phyloP scores from a whole-genome alignment of 2,113 vertebrate species.

The Phoxinus phoxinus region DNA sequence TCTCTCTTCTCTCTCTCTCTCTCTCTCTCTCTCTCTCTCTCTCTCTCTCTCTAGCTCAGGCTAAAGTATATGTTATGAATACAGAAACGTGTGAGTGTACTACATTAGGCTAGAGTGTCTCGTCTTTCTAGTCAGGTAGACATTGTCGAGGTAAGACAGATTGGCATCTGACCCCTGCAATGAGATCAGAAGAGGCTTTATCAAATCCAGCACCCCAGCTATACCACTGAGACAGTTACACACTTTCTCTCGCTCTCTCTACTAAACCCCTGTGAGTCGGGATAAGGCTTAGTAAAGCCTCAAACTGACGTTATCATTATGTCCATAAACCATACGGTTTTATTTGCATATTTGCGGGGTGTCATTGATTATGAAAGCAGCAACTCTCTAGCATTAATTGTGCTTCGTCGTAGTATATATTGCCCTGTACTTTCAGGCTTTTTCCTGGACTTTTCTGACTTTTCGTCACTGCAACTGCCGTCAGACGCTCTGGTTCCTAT shows the following conservation, averaged over 20 bases:
- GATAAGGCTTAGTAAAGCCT: not conserved
- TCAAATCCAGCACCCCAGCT: not conserved
- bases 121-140: not conserved
- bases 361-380: not conserved
- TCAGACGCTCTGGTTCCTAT: too few species aligned
- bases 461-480: too few species aligned
- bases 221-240: constrained; percentile 9
- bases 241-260: not conserved
- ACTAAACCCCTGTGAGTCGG: not conserved
- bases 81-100: not conserved
- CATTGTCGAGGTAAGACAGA: not conserved
- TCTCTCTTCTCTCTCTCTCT: too few species aligned
- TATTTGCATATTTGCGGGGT: not conserved
- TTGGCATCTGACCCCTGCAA: not conserved
- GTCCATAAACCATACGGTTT: not conserved
- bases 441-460: not conserved
- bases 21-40: not conserved
- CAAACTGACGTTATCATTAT: not conserved
- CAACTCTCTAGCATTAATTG: not conserved
- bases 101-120: not conserved
- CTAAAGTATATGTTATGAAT: not conserved
- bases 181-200: constrained; percentile 17
- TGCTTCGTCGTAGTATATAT: not conserved
- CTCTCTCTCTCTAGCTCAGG: not conserved
- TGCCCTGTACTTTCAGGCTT: not conserved